Evolutionary conservation across 37 sponge, comb jelly and placozoan genomes (phyloP), one percentile per base, ranked within the genome.

Genomic region (Hormiphora californensis): DNA sequence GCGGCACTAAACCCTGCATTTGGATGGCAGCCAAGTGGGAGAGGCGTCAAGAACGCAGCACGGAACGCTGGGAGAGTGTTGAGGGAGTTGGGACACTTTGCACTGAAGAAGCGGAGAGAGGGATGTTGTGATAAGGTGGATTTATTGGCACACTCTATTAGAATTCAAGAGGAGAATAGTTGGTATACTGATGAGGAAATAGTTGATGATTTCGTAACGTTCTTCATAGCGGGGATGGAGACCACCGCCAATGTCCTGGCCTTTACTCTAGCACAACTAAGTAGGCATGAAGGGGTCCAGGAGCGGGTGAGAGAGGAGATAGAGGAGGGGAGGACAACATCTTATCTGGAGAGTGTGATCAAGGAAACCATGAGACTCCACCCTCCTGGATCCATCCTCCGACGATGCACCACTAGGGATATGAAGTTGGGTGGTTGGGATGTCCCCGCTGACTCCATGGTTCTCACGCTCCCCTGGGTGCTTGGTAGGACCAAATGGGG

Each of bases 151-250:
- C 67, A 65, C 17, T 65, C 67, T 7, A 31, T 65, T 17, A 33
- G 17, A 2, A 65, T 65, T 7, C 67, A 65, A 17, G 37, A 65
- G 9, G 3, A 65, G 38, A 65, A 31, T 17, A 8, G 38, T 3
- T 65, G 67, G 67, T 65, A 65, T 32, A 36, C 89, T 32, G 86
- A 91, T 61, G 88, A 55, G 44, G 89, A 89, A 63, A 86, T 93
- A 46, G 85, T 87, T 7, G 54, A 40, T 11, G 85, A 88, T 31
- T 89, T 85, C 44, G 39, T 88, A 0, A 85, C 85, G n/a, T 91
- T 93, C 86, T 33, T 93, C 43, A 61, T 91, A n/a, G 93, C 93
- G 85, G 93, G 93, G 37, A 90, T 90, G 81, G 93, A 93, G 85
- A 93, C 93, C 15, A 93, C 93, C 15, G 88, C 89, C 43, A 93